A percentile compares a stretch with the other conserved stretches of the same genome.
These are phyloP conservation scores for Porphyrio hochstetteri DNA, from an alignment of 2,113 vertebrate genomes.

Conservation along the genomic window DNA sequence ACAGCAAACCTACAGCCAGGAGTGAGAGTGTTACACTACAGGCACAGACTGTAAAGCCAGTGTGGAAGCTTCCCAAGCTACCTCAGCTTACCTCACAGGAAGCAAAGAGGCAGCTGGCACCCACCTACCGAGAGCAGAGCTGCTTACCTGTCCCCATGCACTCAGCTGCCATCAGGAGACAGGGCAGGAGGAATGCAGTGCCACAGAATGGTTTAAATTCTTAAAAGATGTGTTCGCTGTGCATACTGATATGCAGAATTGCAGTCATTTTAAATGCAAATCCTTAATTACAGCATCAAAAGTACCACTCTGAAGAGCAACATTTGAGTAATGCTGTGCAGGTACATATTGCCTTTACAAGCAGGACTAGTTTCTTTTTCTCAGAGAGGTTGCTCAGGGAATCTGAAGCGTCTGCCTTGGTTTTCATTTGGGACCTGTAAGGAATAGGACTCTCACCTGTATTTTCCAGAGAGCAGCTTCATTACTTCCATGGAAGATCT, in stretches of 20 bases:
- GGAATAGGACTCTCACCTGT: neutral
- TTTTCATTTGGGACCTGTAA: neutral
- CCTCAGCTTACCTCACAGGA: neutral
- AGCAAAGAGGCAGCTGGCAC: accelerated
- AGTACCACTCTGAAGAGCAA: neutral
- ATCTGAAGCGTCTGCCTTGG: neutral
- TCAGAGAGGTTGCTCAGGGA: neutral
- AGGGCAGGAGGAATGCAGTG: neutral
- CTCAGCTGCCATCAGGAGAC: neutral
- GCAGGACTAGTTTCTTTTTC: accelerated
- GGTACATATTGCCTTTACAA: neutral
- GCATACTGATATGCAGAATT: neutral
- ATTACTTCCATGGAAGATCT: neutral
- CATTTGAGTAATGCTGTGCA: accelerated
- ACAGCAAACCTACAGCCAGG: neutral
- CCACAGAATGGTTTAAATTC: neutral
- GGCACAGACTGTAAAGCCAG: neutral
- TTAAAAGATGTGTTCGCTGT: accelerated
- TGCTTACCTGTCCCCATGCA: accelerated
- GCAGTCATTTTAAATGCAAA: neutral
- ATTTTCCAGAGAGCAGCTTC: neutral
- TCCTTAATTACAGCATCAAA: neutral
- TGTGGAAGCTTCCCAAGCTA: accelerated
- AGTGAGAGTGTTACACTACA: accelerated
- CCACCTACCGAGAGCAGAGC: accelerated